These are phyloP conservation scores for Taenaris catops DNA, from an alignment of 2,888 invertebrate species.

Conservation along the genomic window DNA sequence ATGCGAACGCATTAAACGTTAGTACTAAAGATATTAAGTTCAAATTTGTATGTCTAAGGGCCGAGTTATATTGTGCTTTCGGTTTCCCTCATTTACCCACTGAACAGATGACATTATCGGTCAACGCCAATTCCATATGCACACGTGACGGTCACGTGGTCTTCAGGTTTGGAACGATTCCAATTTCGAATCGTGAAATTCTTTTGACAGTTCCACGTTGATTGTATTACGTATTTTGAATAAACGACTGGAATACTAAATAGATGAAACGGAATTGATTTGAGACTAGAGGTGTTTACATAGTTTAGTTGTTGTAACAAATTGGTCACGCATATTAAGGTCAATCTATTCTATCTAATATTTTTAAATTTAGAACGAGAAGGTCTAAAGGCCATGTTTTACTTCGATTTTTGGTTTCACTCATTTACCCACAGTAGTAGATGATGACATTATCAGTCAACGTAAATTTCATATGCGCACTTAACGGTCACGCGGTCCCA, in stretches of 20 bases:
- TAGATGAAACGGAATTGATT: too few species aligned
- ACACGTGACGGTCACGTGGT: conserved; percentile 25
- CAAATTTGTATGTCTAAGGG: conserved; percentile 2
- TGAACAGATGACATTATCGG: conserved; percentile 25
- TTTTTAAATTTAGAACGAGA: too few species aligned
- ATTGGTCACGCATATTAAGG: too few species aligned
- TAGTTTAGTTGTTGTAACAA: too few species aligned
- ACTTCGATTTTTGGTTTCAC: conserved; percentile 10
- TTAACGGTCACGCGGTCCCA: conserved; percentile 23
- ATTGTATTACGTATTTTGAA: too few species aligned
- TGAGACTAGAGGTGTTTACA: too few species aligned
- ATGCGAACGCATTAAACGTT: conserved; percentile 3
- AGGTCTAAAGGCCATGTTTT: too few species aligned
- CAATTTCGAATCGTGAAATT: too few species aligned
- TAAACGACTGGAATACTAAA: too few species aligned
- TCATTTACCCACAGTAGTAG: conserved; percentile 13
- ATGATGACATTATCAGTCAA: conserved; percentile 27
- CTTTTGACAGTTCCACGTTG: too few species aligned
- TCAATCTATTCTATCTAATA: too few species aligned
- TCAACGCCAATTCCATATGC: conserved; percentile 26
- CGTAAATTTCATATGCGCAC: conserved; percentile 25
- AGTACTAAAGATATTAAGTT: conserved; percentile 1
- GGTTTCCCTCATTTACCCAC: conserved; percentile 11
- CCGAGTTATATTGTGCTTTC: conserved; percentile 1
- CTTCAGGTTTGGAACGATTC: background rate